Percentiles rank a stretch among this genome's conserved stretches.
These are phyloP conservation scores for Microtus richardsoni DNA, from an alignment of 2,113 vertebrate genomes.

Conservation along the genomic window DNA sequence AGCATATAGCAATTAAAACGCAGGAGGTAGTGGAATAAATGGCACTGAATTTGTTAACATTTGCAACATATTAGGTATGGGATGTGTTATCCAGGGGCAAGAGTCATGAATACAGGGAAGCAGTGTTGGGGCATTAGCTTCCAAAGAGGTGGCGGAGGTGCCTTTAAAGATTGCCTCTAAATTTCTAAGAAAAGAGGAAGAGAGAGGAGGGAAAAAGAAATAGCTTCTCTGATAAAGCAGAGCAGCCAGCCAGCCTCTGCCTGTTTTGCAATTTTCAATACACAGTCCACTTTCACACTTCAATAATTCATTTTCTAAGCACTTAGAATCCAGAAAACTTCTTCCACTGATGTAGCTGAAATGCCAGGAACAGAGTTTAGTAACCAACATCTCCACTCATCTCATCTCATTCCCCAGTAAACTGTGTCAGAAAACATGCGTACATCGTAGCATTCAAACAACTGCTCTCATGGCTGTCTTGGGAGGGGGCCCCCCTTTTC, in stretches of 20 bases:
- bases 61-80: slow-evolving; percentile 41
- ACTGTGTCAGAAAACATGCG: slow-evolving; percentile 68
- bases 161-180: slow-evolving; percentile 59
- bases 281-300: slow-evolving; percentile 57
- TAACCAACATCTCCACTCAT: slow-evolving; percentile 57
- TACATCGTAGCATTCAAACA: slow-evolving; percentile 61
- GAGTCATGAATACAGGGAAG: neutral
- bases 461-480: slow-evolving; percentile 42
- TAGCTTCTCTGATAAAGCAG: slow-evolving; percentile 55
- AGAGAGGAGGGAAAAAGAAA: neutral
- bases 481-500: neutral
- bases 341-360: slow-evolving; percentile 70
- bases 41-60: slow-evolving; percentile 73
- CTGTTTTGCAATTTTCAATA: slow-evolving; percentile 64
- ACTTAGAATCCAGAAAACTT: slow-evolving; percentile 69
- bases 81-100: slow-evolving; percentile 42
- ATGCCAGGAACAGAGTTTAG: slow-evolving; percentile 68
- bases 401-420: slow-evolving; percentile 62
- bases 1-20: slow-evolving; percentile 65
- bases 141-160: neutral
- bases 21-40: slow-evolving; percentile 40
- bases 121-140: neutral
- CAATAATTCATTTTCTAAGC: slow-evolving; percentile 69
- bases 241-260: neutral
- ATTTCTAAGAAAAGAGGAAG: neutral